Conservation (phyloP, 2,888 invertebrate genomes). For the Eueremaeus valkanovi region DNA sequence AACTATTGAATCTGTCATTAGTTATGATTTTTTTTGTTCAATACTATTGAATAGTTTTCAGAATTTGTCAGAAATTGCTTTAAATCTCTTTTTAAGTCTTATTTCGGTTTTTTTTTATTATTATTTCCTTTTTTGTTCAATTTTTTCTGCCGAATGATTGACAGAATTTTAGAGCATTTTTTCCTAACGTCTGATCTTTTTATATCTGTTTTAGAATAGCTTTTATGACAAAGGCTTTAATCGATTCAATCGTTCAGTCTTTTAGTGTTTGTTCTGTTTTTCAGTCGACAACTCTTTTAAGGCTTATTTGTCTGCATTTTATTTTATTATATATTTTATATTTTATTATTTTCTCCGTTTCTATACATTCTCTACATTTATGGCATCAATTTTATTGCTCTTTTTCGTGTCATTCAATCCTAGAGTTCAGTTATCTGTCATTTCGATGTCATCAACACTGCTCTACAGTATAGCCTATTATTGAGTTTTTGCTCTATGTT, state of each 20-base stretch:
- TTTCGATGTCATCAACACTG: constrained; percentile 3
- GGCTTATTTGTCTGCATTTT: neutral
- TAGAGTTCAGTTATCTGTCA: constrained; percentile 12
- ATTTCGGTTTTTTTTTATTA: neutral
- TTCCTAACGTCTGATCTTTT: too few relatives aligned
- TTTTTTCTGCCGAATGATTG: neutral
- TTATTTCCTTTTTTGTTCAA: neutral
- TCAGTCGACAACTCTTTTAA: neutral
- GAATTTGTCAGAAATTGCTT: too few relatives aligned
- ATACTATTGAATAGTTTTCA: too few relatives aligned
- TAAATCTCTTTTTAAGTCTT: neutral
- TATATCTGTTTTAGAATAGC: neutral
- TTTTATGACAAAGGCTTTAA: neutral
- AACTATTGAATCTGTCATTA: too few relatives aligned
- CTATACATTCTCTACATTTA: neutral
- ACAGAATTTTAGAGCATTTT: neutral
- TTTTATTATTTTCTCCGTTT: neutral
- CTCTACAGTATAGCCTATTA: neutral
- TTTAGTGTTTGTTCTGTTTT: neutral
- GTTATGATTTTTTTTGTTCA: too few relatives aligned
- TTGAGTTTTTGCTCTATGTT: neutral
- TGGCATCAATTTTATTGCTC: neutral
- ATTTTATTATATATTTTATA: neutral
- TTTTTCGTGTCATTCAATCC: neutral
- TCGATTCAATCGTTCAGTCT: constrained; percentile 5